Evolutionary conservation across 30 jellyfish, hydroid and myxozoan genomes (phyloP).

Genomic region (Turritopsis dohrnii): DNA sequence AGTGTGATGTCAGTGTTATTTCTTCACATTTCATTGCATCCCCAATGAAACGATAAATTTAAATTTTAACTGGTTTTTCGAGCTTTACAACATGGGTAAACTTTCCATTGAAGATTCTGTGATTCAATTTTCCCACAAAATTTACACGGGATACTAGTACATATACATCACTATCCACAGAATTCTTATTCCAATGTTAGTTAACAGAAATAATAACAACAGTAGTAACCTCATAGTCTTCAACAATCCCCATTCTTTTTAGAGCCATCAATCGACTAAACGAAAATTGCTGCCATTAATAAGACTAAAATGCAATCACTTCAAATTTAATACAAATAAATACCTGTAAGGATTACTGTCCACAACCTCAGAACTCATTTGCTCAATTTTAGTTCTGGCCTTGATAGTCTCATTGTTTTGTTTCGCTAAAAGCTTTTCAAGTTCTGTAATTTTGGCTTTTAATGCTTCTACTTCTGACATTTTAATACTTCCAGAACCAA

Average conservation of each 20-base stretch:
- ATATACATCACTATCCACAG: not conserved
- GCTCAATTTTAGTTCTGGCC: conserved; percentile 49
- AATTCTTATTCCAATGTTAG: not conserved
- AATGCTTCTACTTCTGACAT: conserved; percentile 35
- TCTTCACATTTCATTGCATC: too few species aligned
- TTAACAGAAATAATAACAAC: not conserved
- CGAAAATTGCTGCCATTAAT: not conserved
- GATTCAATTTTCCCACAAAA: too few species aligned
- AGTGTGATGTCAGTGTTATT: too few species aligned
- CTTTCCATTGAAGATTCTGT: too few species aligned
- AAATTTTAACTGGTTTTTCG: too few species aligned
- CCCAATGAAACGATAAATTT: too few species aligned
- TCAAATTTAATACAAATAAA: not conserved
- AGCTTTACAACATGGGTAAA: too few species aligned
- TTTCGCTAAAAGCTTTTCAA: conserved; percentile 45
- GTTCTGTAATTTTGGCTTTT: conserved; percentile 34
- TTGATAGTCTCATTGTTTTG: conserved; percentile 22
- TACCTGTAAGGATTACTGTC: conserved; percentile 94
- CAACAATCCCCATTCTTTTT: conserved; percentile 97
- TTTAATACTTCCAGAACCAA: not conserved
- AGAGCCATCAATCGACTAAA: conserved; percentile 96
- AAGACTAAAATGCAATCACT: not conserved
- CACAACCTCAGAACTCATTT: conserved; percentile 94
- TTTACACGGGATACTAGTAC: not conserved
- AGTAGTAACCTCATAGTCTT: conserved; percentile 61